Conservation (phyloP, 2,113 vertebrate genomes). For the Sula dactylatra region DNA sequence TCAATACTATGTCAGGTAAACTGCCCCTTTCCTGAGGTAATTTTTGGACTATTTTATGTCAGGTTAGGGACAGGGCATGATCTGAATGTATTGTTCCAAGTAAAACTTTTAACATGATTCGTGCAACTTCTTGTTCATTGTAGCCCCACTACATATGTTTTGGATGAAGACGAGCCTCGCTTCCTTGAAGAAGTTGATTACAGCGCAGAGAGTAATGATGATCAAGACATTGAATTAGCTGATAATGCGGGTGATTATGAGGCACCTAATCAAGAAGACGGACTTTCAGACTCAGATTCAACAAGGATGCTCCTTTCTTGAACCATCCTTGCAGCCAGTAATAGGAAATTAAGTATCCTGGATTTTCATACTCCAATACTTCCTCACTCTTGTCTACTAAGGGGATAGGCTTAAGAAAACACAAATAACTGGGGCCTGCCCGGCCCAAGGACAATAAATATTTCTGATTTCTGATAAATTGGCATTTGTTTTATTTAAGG, state of each 20-base stretch:
- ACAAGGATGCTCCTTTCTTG: constrained; percentile 73
- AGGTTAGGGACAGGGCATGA: background rate
- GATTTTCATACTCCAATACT: constrained; percentile 17
- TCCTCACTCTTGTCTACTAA: background rate
- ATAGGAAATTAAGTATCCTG: constrained; percentile 41
- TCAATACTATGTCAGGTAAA: background rate
- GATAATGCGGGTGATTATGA: constrained; percentile 76
- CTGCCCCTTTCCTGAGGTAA: background rate
- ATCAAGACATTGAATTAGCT: constrained; percentile 80
- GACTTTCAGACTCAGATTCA: constrained; percentile 82
- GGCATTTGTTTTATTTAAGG: constrained; percentile 70
- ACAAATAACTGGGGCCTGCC: constrained; percentile 26
- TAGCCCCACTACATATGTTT: constrained; percentile 89
- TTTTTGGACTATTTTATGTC: background rate
- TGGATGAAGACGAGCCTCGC: constrained; percentile 95
- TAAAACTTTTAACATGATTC: background rate
- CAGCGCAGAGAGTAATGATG: constrained; percentile 95
- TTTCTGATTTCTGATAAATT: constrained; percentile 64
- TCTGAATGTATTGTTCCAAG: background rate
- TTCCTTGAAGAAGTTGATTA: constrained; percentile 98
- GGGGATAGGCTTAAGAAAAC: constrained; percentile 60
- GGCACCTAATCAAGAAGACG: constrained; percentile 77
- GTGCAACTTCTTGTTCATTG: constrained; percentile 46
- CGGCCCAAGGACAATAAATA: constrained; percentile 74
- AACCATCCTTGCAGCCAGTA: constrained; percentile 33